Percentiles rank a stretch among this genome's conserved stretches.
Conservation (phyloP, 2,797 vertebrate genomes). For the Megalops cyprinoides region DNA sequence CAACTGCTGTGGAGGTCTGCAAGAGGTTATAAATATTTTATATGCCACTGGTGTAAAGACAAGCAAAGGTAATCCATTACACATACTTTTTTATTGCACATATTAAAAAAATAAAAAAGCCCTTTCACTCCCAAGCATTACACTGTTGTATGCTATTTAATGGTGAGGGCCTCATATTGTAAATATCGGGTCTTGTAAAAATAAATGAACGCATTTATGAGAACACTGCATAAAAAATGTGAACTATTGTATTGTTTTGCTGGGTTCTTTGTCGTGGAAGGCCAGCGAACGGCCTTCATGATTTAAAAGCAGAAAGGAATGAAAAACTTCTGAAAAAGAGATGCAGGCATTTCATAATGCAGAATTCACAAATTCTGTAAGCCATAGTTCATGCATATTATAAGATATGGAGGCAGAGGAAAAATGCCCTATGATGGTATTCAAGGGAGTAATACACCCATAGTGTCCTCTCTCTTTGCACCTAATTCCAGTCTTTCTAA, state of each 20-base stretch:
- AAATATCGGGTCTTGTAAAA: conserved; percentile 10
- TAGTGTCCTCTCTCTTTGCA: not conserved
- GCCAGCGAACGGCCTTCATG: not conserved
- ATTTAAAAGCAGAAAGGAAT: not conserved
- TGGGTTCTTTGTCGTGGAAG: not conserved
- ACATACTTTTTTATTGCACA: not conserved
- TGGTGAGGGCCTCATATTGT: not conserved
- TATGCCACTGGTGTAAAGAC: not conserved
- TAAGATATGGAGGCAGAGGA: not conserved
- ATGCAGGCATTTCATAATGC: not conserved
- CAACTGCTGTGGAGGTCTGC: not conserved
- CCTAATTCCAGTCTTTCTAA: not conserved
- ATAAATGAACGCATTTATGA: not conserved
- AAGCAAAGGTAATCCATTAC: conserved; percentile 8
- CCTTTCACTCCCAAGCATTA: not conserved
- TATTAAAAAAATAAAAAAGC: not conserved
- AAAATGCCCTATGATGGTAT: too few relatives aligned
- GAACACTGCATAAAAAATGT: not conserved
- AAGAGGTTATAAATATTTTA: conserved; percentile 17
- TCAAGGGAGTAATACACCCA: too few relatives aligned
- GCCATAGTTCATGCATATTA: not conserved
- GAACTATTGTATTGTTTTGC: not conserved
- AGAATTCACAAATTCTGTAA: not conserved
- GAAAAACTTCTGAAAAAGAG: not conserved
- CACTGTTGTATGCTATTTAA: not conserved